phyloP scores from a whole-genome alignment of 2,113 vertebrate genomes.

The Athene cunicularia region DNA sequence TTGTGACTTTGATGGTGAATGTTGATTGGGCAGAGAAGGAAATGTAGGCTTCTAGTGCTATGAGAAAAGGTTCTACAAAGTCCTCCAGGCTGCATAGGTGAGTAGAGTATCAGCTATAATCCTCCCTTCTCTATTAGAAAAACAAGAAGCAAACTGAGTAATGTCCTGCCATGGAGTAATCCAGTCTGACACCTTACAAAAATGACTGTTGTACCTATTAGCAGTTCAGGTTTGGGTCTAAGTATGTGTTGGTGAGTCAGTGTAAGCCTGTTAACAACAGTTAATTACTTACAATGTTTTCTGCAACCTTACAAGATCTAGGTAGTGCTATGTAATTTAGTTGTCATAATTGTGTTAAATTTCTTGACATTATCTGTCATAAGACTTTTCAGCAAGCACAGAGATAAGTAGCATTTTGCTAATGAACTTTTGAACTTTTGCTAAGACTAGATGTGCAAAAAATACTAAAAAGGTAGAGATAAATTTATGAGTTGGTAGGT shows the following conservation, averaged over 20 bases:
- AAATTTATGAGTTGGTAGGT: conserved; percentile 12
- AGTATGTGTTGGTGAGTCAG: neutral
- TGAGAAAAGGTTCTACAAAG: neutral
- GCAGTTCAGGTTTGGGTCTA: neutral
- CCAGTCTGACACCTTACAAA: neutral
- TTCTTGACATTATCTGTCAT: neutral
- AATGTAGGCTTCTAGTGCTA: neutral
- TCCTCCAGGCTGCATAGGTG: neutral
- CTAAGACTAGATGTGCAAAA: neutral
- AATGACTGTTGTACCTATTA: neutral
- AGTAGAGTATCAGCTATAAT: neutral
- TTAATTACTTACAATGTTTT: conserved; percentile 31
- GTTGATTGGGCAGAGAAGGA: neutral
- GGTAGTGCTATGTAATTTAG: neutral
- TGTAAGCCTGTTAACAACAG: conserved; percentile 1
- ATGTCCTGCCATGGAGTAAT: neutral
- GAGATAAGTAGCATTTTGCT: neutral
- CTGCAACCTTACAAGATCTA: neutral
- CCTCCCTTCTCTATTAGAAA: neutral
- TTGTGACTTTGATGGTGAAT: neutral
- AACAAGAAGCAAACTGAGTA: neutral
- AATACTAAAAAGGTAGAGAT: neutral
- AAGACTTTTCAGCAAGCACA: neutral
- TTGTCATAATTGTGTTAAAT: conserved; percentile 27
- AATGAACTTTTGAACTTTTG: conserved; percentile 34